Conservation (phyloP, 2,888 invertebrate genomes). For the Pachydiplax longipennis region DNA sequence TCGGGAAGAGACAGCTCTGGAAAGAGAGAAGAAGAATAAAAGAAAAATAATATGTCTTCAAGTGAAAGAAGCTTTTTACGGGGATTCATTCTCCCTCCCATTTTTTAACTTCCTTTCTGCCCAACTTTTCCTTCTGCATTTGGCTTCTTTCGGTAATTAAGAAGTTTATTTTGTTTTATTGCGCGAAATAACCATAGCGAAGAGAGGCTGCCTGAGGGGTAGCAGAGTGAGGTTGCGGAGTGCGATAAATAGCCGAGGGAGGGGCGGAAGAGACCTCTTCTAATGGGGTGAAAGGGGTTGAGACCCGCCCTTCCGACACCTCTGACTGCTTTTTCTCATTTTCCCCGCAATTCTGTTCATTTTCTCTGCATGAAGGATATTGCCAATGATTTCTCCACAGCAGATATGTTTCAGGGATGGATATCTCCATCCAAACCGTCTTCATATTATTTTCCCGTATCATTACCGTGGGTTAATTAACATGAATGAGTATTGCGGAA, state of each 20-base stretch:
- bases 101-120: neutral
- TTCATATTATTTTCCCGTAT: no score
- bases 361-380: neutral
- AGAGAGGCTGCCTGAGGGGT: neutral
- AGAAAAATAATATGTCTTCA: neutral
- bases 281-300: neutral
- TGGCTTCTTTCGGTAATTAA: conserved; percentile 29
- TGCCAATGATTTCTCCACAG: neutral
- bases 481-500: no score
- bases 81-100: conserved; percentile 3
- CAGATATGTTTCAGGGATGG: neutral
- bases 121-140: conserved; percentile 35
- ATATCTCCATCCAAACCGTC: neutral
- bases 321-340: neutral
- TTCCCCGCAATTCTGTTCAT: neutral
- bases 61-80: neutral
- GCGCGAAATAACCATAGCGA: conserved; percentile 1
- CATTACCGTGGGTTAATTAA: no score
- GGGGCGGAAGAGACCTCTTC: neutral
- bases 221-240: neutral
- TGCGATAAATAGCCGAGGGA: neutral
- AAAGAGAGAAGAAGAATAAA: neutral
- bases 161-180: conserved; percentile 31
- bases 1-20: neutral
- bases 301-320: neutral